Conservation (phyloP, 2,888 invertebrate species). For the Acheta domesticus region DNA sequence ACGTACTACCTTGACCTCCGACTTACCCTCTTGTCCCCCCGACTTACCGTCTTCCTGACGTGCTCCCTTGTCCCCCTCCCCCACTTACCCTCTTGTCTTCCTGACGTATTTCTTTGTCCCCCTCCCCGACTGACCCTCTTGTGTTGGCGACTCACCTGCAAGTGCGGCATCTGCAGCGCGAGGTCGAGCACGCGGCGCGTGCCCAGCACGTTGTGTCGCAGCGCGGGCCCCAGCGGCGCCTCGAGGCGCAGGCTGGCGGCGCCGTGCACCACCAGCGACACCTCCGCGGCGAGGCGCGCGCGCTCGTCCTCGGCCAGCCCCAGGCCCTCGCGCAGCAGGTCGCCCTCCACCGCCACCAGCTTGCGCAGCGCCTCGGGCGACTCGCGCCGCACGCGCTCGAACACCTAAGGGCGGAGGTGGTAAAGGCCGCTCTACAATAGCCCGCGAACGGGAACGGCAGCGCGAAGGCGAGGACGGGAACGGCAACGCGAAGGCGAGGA, state of each 20-base stretch:
- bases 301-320: conserved; percentile 59
- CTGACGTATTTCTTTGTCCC: too few relatives aligned
- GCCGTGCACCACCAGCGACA: conserved; percentile 75
- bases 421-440: too few relatives aligned
- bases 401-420: conserved; percentile 4
- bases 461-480: too few relatives aligned
- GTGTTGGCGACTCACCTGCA: conserved; percentile 23
- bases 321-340: conserved; percentile 58
- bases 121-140: too few relatives aligned
- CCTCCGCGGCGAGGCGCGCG: conserved; percentile 56
- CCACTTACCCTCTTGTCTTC: too few relatives aligned
- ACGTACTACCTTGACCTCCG: too few relatives aligned
- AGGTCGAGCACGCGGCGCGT: conserved; percentile 42
- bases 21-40: too few relatives aligned
- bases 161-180: neutral
- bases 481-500: too few relatives aligned
- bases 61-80: too few relatives aligned
- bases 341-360: conserved; percentile 63
- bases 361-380: conserved; percentile 60
- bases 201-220: conserved; percentile 61
- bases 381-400: conserved; percentile 8
- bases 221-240: conserved; percentile 59
- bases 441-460: too few relatives aligned
- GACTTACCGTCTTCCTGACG: too few relatives aligned
- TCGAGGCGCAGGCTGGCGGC: conserved; percentile 82